These are phyloP conservation scores for Heteractis magnifica DNA, from an alignment of 92 coral and sea anemone genomes.

Conservation along the genomic window DNA sequence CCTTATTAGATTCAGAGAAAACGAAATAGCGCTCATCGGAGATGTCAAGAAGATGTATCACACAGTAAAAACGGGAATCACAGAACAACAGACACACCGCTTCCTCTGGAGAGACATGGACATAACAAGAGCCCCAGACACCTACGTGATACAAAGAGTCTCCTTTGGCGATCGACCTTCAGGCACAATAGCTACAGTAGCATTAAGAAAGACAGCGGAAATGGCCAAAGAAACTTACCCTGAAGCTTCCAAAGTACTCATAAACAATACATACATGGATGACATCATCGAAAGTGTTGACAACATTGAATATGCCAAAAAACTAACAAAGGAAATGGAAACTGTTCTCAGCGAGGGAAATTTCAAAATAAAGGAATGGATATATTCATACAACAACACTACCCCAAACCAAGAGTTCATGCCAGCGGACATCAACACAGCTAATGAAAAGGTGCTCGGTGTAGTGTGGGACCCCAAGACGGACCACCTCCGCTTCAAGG, in stretches of 20 bases:
- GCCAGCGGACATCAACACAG: not conserved
- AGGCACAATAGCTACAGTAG: slow-evolving; percentile 22
- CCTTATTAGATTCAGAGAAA: slow-evolving; percentile 19
- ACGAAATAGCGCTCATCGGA: slow-evolving; percentile 27
- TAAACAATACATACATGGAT: slow-evolving; percentile 33
- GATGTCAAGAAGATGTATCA: slow-evolving; percentile 8
- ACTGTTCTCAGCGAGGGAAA: slow-evolving; percentile 25
- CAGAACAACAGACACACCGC: not conserved
- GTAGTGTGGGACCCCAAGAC: slow-evolving; percentile 14
- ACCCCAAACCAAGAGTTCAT: not conserved
- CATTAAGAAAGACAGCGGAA: slow-evolving; percentile 36
- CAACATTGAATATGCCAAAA: slow-evolving; percentile 21
- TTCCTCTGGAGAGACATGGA: slow-evolving; percentile 43
- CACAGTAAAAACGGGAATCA: slow-evolving; percentile 15
- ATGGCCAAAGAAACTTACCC: slow-evolving; percentile 17
- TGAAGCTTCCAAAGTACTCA: slow-evolving; percentile 29
- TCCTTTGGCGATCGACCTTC: slow-evolving; percentile 2
- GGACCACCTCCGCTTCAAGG: slow-evolving; percentile 39
- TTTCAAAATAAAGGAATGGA: slow-evolving; percentile 51
- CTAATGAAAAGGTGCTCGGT: slow-evolving; percentile 40
- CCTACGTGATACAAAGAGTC: not conserved
- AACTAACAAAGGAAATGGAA: slow-evolving; percentile 29
- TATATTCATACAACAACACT: not conserved
- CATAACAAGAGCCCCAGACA: slow-evolving; percentile 7
- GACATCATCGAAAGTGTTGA: slow-evolving; percentile 30